Percentiles rank a stretch among this genome's conserved stretches.
phyloP scores from a whole-genome alignment of 2,888 invertebrate species.

The Phyto melanocephala region DNA sequence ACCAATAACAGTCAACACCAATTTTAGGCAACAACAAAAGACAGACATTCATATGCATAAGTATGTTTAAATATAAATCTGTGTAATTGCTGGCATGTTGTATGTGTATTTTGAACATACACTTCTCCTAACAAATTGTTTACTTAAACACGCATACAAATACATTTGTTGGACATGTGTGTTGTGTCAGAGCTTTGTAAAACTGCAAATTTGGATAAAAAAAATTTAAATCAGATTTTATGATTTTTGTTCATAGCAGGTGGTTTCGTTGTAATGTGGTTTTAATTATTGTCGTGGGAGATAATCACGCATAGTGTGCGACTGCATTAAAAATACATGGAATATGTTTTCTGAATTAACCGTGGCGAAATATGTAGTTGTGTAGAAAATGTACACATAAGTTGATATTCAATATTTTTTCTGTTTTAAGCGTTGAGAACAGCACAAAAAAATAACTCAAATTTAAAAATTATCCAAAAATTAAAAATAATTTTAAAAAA shows the following conservation, averaged over 20 bases:
- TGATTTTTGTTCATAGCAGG: conserved; percentile 57
- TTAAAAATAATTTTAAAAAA: too few species aligned
- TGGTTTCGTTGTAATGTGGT: conserved; percentile 61
- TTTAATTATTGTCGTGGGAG: conserved; percentile 61
- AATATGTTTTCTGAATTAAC: conserved; percentile 6
- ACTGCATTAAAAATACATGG: conserved; percentile 48
- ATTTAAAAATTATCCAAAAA: conserved; percentile 9
- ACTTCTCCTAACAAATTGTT: background rate
- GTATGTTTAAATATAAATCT: background rate
- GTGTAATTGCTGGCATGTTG: background rate
- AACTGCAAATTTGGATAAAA: background rate
- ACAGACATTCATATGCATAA: background rate
- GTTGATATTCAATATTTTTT: background rate
- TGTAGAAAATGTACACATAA: background rate
- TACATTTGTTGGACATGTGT: background rate
- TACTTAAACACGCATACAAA: background rate
- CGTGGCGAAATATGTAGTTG: background rate
- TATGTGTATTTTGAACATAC: background rate
- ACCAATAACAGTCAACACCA: conserved; percentile 56
- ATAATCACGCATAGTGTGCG: conserved; percentile 46
- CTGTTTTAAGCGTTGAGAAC: background rate
- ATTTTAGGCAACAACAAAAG: background rate
- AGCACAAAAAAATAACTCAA: background rate
- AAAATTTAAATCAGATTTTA: conserved; percentile 41
- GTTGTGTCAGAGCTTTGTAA: background rate